These are phyloP conservation scores for Cartodere bifasciata DNA, from an alignment of 2,888 invertebrate genomes.

Conservation along the genomic window DNA sequence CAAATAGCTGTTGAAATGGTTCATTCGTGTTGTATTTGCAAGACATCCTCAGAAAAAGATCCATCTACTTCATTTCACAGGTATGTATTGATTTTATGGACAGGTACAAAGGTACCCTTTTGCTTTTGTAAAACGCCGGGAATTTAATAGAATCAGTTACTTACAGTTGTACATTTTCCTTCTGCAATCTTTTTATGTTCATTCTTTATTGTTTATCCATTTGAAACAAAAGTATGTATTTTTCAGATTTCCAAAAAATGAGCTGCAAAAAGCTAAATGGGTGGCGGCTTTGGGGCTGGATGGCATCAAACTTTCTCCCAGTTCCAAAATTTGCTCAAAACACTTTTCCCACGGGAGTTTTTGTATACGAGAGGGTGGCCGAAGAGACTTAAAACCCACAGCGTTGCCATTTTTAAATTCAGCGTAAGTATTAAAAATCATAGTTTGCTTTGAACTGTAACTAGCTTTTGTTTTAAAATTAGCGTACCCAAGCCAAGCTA, in stretches of 20 bases:
- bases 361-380: conserved; percentile 8
- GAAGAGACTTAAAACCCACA: conserved; percentile 10
- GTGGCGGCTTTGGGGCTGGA: conserved; percentile 9
- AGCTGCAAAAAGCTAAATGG: conserved; percentile 11
- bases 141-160: not conserved
- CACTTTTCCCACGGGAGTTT: conserved; percentile 10
- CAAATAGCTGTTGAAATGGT: too few species aligned
- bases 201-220: not conserved
- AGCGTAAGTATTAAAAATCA: too few species aligned
- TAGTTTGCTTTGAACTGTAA: too few species aligned
- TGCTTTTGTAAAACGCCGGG: not conserved
- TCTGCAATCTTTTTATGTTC: not conserved
- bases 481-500: too few species aligned
- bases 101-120: not conserved
- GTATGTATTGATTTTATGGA: conserved; percentile 2
- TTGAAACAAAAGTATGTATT: not conserved
- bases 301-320: conserved; percentile 8
- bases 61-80: conserved; percentile 9
- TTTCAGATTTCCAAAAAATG: conserved; percentile 11
- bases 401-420: conserved; percentile 7
- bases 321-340: conserved; percentile 10
- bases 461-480: too few species aligned
- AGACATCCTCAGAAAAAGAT: conserved; percentile 10
- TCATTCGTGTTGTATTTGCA: conserved; percentile 11
- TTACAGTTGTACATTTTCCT: not conserved